These are phyloP conservation scores for Coptodon rendalli DNA, from an alignment of 2,113 vertebrate species.

Conservation along the genomic window DNA sequence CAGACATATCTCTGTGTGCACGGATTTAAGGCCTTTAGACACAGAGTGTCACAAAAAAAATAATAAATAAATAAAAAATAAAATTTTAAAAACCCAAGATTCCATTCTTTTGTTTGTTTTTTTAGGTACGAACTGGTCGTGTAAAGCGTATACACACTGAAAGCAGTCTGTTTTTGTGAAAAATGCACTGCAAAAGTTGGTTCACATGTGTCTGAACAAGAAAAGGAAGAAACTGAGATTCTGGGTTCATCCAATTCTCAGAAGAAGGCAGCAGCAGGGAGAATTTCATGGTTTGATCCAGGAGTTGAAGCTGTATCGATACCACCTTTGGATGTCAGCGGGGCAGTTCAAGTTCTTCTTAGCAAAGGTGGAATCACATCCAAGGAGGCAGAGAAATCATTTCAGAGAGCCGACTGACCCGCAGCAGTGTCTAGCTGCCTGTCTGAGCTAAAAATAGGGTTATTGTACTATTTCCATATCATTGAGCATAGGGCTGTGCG, in stretches of 20 bases:
- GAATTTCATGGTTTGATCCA: not conserved
- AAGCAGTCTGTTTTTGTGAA: not conserved
- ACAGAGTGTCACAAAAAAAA: fast-evolving
- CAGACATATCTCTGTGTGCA: fast-evolving
- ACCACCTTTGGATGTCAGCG: not conserved
- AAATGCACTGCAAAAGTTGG: not conserved
- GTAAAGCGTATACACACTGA: not conserved
- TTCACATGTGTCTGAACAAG: not conserved
- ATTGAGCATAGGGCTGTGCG: fast-evolving
- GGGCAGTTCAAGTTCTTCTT: not conserved
- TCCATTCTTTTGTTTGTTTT: not conserved
- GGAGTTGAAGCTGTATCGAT: not conserved
- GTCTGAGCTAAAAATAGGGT: not conserved
- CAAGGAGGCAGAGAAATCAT: not conserved
- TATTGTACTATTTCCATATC: not conserved
- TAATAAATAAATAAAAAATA: fast-evolving
- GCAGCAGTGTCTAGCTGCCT: not conserved
- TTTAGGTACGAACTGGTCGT: fast-evolving
- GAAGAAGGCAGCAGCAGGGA: not conserved
- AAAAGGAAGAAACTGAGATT: not conserved
- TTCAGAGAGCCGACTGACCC: fast-evolving
- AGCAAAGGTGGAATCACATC: not conserved
- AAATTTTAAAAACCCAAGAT: fast-evolving
- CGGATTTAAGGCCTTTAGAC: not conserved
- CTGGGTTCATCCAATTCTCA: fast-evolving